Conservation (phyloP, 2,113 vertebrate genomes). For the Psittacula cyanocephala region DNA sequence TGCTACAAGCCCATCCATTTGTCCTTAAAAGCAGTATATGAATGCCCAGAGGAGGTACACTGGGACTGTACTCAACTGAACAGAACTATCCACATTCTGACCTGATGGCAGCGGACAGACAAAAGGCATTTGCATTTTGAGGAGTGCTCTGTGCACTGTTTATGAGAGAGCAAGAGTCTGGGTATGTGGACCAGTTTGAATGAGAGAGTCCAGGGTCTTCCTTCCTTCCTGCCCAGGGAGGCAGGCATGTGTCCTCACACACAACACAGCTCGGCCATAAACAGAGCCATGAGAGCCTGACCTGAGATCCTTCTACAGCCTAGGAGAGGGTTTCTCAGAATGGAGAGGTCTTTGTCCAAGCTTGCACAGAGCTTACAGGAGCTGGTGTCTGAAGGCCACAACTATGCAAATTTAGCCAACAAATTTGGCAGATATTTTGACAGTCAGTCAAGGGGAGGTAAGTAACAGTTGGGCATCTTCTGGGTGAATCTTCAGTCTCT, state of each 20-base stretch:
- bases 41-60: background rate
- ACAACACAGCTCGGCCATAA: accelerated
- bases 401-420: background rate
- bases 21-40: background rate
- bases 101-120: background rate
- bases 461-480: background rate
- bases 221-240: background rate
- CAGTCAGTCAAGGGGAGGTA: background rate
- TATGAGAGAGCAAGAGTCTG: background rate
- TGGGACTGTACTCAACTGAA: background rate
- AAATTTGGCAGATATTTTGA: background rate
- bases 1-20: background rate
- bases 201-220: background rate
- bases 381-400: background rate
- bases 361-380: background rate
- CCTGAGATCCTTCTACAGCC: background rate
- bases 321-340: background rate
- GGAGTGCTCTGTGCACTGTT: background rate
- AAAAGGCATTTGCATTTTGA: background rate
- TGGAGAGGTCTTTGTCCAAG: background rate
- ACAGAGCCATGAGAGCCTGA: background rate
- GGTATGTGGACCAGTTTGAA: accelerated
- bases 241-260: too few relatives aligned
- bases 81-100: background rate
- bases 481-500: background rate